These are phyloP conservation scores for Drosophila mettleri DNA, from an alignment of 2,888 invertebrate species.

Conservation along the genomic window DNA sequence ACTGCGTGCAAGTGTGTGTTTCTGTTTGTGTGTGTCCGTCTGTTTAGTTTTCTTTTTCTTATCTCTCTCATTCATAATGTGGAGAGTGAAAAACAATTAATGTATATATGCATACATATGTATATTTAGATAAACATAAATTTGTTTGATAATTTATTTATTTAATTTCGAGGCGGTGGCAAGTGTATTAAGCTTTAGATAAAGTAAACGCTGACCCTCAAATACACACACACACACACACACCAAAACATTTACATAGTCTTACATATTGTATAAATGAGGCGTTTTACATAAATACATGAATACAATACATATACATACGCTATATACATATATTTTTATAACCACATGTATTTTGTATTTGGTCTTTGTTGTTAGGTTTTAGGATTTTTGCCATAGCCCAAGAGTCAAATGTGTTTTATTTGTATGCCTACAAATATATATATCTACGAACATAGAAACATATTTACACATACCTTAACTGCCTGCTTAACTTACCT, in stretches of 20 bases:
- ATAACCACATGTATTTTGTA: constrained; percentile 17
- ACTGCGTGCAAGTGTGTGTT: constrained; percentile 7
- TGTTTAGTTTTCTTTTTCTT: constrained; percentile 45
- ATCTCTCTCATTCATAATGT: constrained; percentile 32
- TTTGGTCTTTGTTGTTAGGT: constrained; percentile 28
- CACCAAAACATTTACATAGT: background rate
- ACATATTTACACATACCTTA: constrained; percentile 15
- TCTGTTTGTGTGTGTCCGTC: constrained; percentile 27
- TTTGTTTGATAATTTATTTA: constrained; percentile 70
- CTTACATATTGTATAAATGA: constrained; percentile 11
- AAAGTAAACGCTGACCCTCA: constrained; percentile 29
- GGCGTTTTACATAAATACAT: constrained; percentile 17
- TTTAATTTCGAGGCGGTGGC: constrained; percentile 65
- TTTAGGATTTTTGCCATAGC: constrained; percentile 24
- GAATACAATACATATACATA: too few relatives aligned
- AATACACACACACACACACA: constrained; percentile 15
- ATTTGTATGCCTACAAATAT: constrained; percentile 5
- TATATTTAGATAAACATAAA: constrained; percentile 28
- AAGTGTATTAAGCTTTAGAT: constrained; percentile 44
- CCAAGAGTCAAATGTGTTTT: constrained; percentile 10
- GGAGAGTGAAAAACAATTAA: constrained; percentile 36
- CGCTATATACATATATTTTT: constrained; percentile 14
- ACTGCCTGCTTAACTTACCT: constrained; percentile 62
- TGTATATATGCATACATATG: constrained; percentile 45
- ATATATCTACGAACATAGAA: constrained; percentile 4